A percentile compares a stretch with the other conserved stretches of the same genome.
These are phyloP conservation scores for Galendromus occidentalis DNA, from an alignment of 1,140 invertebrate genomes.

Conservation along the genomic window DNA sequence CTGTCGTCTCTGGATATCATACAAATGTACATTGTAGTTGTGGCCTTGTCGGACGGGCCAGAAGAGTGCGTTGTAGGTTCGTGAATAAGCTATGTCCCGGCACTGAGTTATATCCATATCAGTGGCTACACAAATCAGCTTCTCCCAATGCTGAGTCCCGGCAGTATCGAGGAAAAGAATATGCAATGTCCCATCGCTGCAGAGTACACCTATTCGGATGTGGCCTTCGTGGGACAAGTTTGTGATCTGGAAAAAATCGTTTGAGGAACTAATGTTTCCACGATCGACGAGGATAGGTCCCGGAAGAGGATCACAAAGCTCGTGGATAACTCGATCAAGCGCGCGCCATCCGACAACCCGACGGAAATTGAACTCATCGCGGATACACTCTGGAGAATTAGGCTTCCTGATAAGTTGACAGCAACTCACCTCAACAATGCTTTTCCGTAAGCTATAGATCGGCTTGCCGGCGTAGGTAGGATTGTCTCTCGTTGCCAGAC, in stretches of 20 bases:
- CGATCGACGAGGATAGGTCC: too few species aligned
- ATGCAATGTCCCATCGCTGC: conserved; percentile 4
- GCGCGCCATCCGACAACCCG: too few species aligned
- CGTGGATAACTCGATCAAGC: too few species aligned
- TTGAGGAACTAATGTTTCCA: too few species aligned
- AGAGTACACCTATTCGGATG: neutral
- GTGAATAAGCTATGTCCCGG: neutral
- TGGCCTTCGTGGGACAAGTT: conserved; percentile 4
- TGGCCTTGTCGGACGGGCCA: neutral
- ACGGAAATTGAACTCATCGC: too few species aligned
- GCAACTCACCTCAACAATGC: neutral
- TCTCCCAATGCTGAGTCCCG: neutral
- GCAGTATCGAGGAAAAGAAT: neutral
- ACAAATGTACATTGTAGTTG: neutral
- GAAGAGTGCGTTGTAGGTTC: neutral
- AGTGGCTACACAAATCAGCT: neutral
- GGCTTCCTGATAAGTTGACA: neutral
- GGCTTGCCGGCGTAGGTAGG: neutral
- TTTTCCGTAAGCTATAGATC: neutral
- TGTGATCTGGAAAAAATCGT: neutral
- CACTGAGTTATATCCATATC: neutral
- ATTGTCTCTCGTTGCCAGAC: conserved; percentile 4
- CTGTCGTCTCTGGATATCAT: neutral
- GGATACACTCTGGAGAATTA: too few species aligned
- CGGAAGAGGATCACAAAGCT: too few species aligned